phyloP scores from a whole-genome alignment of 37 sponge, comb jelly and placozoan species.

The Agelas oroides region DNA sequence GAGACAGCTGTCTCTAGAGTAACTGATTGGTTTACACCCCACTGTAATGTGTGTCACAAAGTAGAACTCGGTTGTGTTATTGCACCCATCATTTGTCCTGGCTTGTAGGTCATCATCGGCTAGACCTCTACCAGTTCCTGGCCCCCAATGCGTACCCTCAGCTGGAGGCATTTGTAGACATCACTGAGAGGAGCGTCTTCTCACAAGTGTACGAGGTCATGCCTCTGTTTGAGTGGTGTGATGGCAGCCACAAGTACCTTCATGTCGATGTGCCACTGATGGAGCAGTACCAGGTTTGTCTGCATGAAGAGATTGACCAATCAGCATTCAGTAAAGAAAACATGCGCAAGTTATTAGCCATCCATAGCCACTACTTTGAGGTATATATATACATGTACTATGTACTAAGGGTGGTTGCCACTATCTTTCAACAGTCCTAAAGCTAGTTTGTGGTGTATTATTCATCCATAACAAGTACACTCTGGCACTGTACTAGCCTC shows the following conservation, averaged over 20 bases:
- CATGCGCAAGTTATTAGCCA: not conserved
- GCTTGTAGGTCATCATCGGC: conserved; percentile 12
- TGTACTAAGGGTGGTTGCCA: no score
- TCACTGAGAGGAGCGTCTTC: conserved; percentile 14
- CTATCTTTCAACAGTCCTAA: no score
- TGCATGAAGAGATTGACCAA: not conserved
- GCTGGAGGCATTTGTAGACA: conserved; percentile 11
- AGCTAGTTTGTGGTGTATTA: no score
- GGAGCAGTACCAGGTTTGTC: conserved; percentile 37
- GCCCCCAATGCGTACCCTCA: conserved; percentile 60
- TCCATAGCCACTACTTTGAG: not conserved
- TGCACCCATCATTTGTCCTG: not conserved
- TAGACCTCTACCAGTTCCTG: conserved; percentile 37
- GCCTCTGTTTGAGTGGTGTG: conserved; percentile 54
- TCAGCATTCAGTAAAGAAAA: no score
- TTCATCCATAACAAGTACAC: no score
- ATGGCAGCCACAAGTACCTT: conserved; percentile 53
- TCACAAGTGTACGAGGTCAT: conserved; percentile 64
- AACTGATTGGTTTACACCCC: no score
- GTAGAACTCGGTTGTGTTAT: no score
- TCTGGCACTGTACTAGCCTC: no score
- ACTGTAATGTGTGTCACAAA: no score
- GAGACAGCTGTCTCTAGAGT: not conserved
- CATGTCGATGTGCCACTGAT: conserved; percentile 48
- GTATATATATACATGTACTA: not conserved